Conservation (phyloP, 2,113 vertebrate species). For the Amphiprion percula region DNA sequence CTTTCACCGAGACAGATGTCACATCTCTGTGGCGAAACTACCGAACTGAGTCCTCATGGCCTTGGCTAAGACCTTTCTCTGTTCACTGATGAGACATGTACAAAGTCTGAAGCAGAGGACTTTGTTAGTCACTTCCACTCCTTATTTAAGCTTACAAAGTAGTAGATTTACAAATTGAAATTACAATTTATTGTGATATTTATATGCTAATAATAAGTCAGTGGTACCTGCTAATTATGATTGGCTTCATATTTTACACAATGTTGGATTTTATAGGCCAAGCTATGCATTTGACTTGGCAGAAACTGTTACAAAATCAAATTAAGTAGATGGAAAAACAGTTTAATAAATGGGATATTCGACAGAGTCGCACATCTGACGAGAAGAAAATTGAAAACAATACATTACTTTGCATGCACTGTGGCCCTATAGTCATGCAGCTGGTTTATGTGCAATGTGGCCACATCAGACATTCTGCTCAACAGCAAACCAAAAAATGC, state of each 20-base stretch:
- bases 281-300: background rate
- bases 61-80: slow-evolving; percentile 6
- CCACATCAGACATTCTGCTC: slow-evolving; percentile 4
- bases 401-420: too few relatives aligned
- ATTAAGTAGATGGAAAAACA: too few relatives aligned
- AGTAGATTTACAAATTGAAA: too few relatives aligned
- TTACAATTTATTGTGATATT: too few relatives aligned
- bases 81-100: background rate
- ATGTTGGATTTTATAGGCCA: background rate
- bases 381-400: background rate
- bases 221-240: background rate
- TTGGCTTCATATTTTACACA: background rate
- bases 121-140: background rate
- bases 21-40: background rate
- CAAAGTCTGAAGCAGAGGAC: background rate
- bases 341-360: background rate
- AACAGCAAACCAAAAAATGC: slow-evolving; percentile 4
- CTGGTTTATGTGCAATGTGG: slow-evolving; percentile 4
- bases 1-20: slow-evolving; percentile 26
- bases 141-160: too few relatives aligned
- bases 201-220: background rate
- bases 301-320: background rate
- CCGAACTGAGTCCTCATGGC: slow-evolving; percentile 7
- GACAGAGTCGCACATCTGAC: background rate
- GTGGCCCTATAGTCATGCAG: background rate